Evolutionary conservation across 2,888 invertebrate species (phyloP), one percentile per base, ranked within the genome.

Genomic region (Podabrus alpinus): DNA sequence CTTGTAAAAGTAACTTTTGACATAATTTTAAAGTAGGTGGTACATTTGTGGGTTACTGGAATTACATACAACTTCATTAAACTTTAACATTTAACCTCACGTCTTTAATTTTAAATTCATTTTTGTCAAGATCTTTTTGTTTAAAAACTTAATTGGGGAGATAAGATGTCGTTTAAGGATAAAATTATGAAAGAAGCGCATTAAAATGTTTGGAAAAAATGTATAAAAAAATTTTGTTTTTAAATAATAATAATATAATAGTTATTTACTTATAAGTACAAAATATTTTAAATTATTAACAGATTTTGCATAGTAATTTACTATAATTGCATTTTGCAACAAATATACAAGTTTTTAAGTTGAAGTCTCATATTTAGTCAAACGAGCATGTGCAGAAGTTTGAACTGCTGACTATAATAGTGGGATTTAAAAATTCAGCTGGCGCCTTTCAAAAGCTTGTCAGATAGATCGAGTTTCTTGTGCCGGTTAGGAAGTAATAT

Each of bases 391-490:
- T 59, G 66, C 29, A 66, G 66, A 21, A 64, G 61, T 69, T 69
- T 15, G n/a, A 29, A 64, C 64, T 25, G 66, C 71, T 72, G 60
- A 68, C 68, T 24, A 59, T 19, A 66, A 72, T 66, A 72, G 77
- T 77, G 77, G 77, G 77, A 77, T 69, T 72, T 77, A 66, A 71
- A 77, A 72, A 62, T 64, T 29, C 66, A 72, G 68, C 72, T 66
- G 74, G 77, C 74, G 74, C 71, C 74, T 77, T 77, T 77, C 72
- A 74, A 77, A 74, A 60, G 59, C 45, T 66, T 17, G 24, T 24
- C 74, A 70, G 77, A 73, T 72, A 64, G 62, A 64, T 64, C 62
- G 62, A 45, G 62, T 64, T 64, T 64, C 62, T 64, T 64, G 62
- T 64, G 17, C 62, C 62, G 17, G 21, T 64, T 19, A 64, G 21